These are phyloP conservation scores for Camponotus fellah DNA, from an alignment of 2,888 invertebrate genomes.

Conservation along the genomic window DNA sequence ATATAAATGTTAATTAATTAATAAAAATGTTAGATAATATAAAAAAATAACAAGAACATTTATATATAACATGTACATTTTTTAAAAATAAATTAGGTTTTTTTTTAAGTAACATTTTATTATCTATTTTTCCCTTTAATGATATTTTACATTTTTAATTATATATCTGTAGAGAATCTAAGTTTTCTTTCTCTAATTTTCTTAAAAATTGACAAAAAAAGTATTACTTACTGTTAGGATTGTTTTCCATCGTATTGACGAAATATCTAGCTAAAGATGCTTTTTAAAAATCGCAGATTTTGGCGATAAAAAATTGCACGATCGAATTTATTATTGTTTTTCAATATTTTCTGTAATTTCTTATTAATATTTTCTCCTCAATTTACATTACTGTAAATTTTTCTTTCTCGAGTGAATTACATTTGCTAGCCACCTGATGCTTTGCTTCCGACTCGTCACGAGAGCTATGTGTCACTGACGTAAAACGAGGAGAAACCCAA, in stretches of 20 bases:
- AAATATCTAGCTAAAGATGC: background rate
- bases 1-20: too few species aligned
- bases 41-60: background rate
- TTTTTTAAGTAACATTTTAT: background rate
- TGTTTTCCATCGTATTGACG: slow-evolving; percentile 41
- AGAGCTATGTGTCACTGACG: slow-evolving; percentile 55
- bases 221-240: slow-evolving; percentile 50
- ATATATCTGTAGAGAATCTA: background rate
- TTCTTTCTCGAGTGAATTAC: background rate
- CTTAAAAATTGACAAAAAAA: background rate
- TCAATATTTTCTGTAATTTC: background rate
- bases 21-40: slow-evolving; percentile 14
- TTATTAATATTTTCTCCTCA: background rate
- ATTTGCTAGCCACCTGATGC: background rate
- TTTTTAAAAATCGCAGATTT: background rate
- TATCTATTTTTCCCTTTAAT: background rate
- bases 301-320: background rate
- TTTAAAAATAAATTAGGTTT: background rate
- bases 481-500: slow-evolving; percentile 16
- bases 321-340: background rate
- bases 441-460: slow-evolving; percentile 33
- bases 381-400: background rate
- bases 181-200: background rate
- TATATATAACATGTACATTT: background rate
- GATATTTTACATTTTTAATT: slow-evolving; percentile 7